Conservation (phyloP, 2,888 invertebrate species). For the Limnephilus auricula region DNA sequence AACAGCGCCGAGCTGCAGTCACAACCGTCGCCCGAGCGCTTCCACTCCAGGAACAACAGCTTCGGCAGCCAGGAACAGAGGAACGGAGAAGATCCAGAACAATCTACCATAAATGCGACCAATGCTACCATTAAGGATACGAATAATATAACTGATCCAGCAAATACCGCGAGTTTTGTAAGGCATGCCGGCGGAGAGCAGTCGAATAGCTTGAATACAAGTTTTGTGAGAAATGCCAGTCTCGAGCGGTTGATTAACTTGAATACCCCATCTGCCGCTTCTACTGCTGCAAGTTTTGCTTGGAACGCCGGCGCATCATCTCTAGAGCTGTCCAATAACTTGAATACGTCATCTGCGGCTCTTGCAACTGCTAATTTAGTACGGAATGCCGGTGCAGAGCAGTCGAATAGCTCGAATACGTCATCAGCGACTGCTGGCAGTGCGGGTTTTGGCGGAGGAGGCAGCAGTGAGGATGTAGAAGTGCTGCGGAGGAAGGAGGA, state of each 20-base stretch:
- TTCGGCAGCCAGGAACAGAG: slow-evolving; percentile 12
- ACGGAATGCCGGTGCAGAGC: neutral
- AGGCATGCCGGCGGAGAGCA: neutral
- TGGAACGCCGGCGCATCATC: too few relatives aligned
- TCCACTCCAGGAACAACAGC: slow-evolving; percentile 30
- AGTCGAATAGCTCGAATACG: neutral
- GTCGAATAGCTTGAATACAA: too few relatives aligned
- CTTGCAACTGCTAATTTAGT: too few relatives aligned
- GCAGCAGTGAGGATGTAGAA: slow-evolving; percentile 14
- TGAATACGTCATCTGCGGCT: too few relatives aligned
- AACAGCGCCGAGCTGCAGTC: slow-evolving; percentile 42
- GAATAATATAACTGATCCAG: neutral
- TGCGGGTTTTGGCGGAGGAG: neutral
- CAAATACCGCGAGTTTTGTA: neutral
- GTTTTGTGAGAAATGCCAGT: too few relatives aligned
- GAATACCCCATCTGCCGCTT: too few relatives aligned
- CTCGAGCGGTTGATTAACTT: too few relatives aligned
- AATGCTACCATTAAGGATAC: neutral
- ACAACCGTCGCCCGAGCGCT: slow-evolving; percentile 50
- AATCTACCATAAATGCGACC: neutral
- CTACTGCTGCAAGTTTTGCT: too few relatives aligned
- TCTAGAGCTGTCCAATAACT: too few relatives aligned
- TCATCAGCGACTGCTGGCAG: neutral
- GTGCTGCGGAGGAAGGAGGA: slow-evolving; percentile 58
- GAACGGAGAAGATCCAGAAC: neutral